phyloP scores from a whole-genome alignment of 2,113 vertebrate species.

The Cinclus mexicanus region DNA sequence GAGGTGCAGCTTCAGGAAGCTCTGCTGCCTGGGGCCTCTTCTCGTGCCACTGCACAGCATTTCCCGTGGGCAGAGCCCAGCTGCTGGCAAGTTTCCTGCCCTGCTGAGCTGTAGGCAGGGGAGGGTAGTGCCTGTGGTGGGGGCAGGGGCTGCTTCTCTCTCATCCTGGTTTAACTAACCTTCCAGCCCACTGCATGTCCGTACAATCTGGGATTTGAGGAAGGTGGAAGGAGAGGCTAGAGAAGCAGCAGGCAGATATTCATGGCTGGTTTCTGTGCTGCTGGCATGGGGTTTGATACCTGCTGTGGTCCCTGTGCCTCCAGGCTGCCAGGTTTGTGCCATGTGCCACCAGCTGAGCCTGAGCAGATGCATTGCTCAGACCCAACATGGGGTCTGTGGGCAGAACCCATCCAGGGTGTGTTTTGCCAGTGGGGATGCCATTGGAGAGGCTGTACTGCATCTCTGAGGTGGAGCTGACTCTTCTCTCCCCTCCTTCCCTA shows the following conservation, averaged over 20 bases:
- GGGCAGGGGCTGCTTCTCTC: neutral
- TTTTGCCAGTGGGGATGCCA: neutral
- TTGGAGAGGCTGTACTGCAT: neutral
- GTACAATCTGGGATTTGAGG: neutral
- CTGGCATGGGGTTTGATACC: rapidly evolving
- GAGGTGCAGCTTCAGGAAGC: constrained; percentile 51
- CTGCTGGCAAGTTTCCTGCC: neutral
- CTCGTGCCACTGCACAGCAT: neutral
- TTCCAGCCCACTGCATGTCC: rapidly evolving
- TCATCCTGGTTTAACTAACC: neutral
- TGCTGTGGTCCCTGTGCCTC: neutral
- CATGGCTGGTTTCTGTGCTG: neutral
- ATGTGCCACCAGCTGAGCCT: neutral
- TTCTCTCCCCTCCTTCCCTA: neutral
- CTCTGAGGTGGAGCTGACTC: neutral
- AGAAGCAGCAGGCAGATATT: neutral
- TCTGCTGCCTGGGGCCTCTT: neutral
- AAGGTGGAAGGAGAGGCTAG: neutral
- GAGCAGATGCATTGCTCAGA: neutral
- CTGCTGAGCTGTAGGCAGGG: neutral
- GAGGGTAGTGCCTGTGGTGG: neutral
- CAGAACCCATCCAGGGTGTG: neutral
- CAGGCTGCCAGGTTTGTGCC: rapidly evolving
- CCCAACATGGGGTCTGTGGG: rapidly evolving
- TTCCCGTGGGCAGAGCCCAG: constrained; percentile 17